Base-by-base conservation (phyloP, 1,140 invertebrate genomes). In the Sycophaga agraensis region DNA sequence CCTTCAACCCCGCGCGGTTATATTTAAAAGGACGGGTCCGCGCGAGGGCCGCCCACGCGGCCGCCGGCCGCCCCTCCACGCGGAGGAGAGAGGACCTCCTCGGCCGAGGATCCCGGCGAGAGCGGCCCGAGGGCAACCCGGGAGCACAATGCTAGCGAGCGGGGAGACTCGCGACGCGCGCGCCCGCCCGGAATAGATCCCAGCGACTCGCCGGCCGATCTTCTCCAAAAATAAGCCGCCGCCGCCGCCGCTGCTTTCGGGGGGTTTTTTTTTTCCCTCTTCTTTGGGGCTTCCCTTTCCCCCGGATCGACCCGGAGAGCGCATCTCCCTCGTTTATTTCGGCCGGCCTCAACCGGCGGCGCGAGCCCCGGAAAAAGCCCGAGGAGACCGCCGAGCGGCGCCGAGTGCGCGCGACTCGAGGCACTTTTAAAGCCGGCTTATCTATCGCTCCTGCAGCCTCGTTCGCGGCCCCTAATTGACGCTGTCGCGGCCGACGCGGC, bases 1-100 rank as follows among this genome's bases (percentile, higher is more conserved):
- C 77, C 64, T 79, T 81, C 77, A 81, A 79, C 79, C 67, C 72
- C 62, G 64, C n/a, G n/a, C n/a, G n/a, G n/a, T n/a, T n/a, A n/a
- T n/a, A 78, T 76, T 74, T 76, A 76, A 77, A 75, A 69, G 73
- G 71, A 75, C 67, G 42, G 14, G 28, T 3, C 28, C 19, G 17
- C n/a, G 46, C 14, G 8, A 54, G n/a, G n/a, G n/a, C n/a, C n/a
- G n/a, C n/a, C n/a, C n/a, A n/a, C n/a, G 16, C 35, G 5, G n/a
- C 24, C 24, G 31, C 42, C n/a, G n/a, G n/a, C 24, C 24, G 22
- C 8, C 35, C 26, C 43, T 35, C 34, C 24, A 12, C 49, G n/a
- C 46, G 14, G 37, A n/a, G n/a, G 46, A 58, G 45, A 51, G 31
- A 57, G 43, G 49, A 37, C 17, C 42, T 61, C 45, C 11, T 37